phyloP scores from a whole-genome alignment of 2,797 vertebrate species.

The Podargus strigoides region DNA sequence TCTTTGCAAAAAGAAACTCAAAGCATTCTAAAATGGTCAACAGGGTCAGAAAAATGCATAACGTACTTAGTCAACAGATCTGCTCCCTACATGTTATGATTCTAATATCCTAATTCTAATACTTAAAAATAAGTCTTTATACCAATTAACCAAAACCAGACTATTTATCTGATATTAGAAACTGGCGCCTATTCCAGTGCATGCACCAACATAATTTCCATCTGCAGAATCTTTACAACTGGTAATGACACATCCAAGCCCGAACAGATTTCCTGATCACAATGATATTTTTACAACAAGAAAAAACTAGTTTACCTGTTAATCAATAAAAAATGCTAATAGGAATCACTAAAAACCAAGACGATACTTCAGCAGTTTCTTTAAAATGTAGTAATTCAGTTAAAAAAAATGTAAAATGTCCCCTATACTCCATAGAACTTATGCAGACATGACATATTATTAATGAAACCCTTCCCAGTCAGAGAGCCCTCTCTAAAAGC shows the following conservation, averaged over 20 bases:
- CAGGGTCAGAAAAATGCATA: background rate
- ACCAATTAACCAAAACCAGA: background rate
- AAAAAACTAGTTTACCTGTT: background rate
- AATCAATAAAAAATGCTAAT: background rate
- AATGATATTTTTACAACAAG: background rate
- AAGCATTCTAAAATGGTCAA: background rate
- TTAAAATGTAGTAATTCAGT: background rate
- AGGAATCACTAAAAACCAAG: background rate
- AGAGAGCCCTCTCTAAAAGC: background rate
- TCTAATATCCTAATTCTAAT: background rate
- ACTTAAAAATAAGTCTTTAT: background rate
- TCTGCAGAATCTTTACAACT: background rate
- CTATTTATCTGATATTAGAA: background rate
- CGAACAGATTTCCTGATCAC: background rate
- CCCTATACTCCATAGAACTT: background rate
- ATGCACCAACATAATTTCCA: background rate
- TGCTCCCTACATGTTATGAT: background rate
- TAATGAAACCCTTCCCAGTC: background rate
- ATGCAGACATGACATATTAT: background rate
- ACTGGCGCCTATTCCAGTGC: background rate
- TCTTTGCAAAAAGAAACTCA: background rate
- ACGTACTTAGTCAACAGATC: background rate
- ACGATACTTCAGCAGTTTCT: background rate
- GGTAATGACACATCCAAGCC: background rate
- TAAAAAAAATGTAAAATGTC: background rate